Base-by-base conservation (phyloP, 2,888 invertebrate genomes). In the Luffia ferchaultella region DNA sequence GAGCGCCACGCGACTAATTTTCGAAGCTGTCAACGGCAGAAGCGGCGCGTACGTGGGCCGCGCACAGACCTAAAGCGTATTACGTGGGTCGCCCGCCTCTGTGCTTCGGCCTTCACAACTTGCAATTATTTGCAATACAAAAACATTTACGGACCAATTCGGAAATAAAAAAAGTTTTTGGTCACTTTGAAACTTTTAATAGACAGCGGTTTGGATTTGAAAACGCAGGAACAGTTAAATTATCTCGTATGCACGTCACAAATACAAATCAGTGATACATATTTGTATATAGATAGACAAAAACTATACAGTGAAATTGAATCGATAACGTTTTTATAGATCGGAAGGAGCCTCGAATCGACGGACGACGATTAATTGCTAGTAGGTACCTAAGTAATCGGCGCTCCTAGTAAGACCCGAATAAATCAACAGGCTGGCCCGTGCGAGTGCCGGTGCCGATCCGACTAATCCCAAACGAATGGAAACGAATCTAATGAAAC, bases 401-500 rank as follows among this genome's bases (percentile, higher is more conserved):
- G 30, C 30, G 30, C 30, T 30, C 5, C 30, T 12, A 12, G 46
- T 45, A 45, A 46, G 44, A 9, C 48, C 70, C 70, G 63, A 72
- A 78, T 80, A 80, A 79, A 80, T 80, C 79, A 79, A 76, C 70
- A 71, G 66, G 18, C 45, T 18, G 45, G n/a, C 71, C 68, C 47
- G 46, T 41, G 43, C 47, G 43, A 67, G 72, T 73, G 69, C n/a
- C n/a, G n/a, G 70, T 75, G 67, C 77, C 75, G 75, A 75, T 71
- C 73, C 67, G 68, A 68, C 77, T 80, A 79, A 80, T 79, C 78
- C 79, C 73, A 67, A 67, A 73, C 67, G 77, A 79, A 77, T 79
- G 78, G 78, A 79, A 80, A 76, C 73, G 76, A 70, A 76, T 77
- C 79, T 79, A 82, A 82, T 77, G 78, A 80, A 79, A 77, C 71